Percentiles rank a stretch among this genome's conserved stretches.
Evolutionary conservation across 2,113 vertebrate genomes (phyloP).

Genomic region (Carassius auratus): DNA sequence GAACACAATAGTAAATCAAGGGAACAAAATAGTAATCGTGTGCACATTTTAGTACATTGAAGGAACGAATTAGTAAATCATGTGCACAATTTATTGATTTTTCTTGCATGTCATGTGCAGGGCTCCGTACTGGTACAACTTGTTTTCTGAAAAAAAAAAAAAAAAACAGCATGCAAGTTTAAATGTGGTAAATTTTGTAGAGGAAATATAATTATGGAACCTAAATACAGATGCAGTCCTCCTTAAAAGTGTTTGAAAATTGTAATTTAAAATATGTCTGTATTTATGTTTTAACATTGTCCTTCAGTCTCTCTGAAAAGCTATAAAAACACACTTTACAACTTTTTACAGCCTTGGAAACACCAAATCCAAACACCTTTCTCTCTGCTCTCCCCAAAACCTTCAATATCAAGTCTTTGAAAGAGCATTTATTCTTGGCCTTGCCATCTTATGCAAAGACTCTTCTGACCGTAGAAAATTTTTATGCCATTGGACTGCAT

Average conservation of each 20-base stretch:
- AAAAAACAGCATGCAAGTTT: neutral
- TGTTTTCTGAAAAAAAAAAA: neutral
- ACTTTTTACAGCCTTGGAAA: constrained; percentile 58
- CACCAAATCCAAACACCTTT: constrained; percentile 62
- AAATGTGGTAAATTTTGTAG: neutral
- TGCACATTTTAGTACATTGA: no score
- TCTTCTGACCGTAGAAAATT: constrained; percentile 69
- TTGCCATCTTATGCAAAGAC: constrained; percentile 55
- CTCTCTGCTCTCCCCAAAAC: constrained; percentile 62
- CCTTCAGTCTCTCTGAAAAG: constrained; percentile 28
- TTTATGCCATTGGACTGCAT: constrained; percentile 64
- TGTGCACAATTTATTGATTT: no score
- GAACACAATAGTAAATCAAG: no score
- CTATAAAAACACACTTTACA: constrained; percentile 59
- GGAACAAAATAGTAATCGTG: no score
- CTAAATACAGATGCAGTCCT: constrained; percentile 4
- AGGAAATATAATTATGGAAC: neutral
- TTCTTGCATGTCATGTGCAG: no score
- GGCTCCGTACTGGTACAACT: neutral
- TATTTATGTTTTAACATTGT: constrained; percentile 6
- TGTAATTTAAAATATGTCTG: neutral
- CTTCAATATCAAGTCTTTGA: constrained; percentile 71
- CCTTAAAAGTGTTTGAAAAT: neutral
- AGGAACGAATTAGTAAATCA: no score
- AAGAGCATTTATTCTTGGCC: constrained; percentile 70